Percentiles rank a stretch among this genome's conserved stretches.
Conservation (phyloP, 2,113 vertebrate species). For the Oryzias javanicus region DNA sequence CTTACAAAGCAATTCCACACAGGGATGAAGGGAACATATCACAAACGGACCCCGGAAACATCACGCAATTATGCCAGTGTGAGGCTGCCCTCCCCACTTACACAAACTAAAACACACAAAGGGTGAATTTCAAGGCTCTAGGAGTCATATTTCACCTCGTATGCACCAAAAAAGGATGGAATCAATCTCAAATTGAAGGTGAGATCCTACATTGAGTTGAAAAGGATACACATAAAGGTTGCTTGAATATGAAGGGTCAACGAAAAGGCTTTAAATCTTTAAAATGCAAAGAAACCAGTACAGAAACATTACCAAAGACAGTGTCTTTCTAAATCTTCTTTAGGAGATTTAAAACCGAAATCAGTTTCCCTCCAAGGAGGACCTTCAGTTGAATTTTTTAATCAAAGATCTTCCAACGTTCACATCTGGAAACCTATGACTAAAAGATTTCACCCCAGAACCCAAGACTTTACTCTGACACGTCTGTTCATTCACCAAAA, state of each 20-base stretch:
- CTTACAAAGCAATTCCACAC: conserved; percentile 24
- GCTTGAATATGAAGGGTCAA: no score
- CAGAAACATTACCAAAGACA: conserved; percentile 21
- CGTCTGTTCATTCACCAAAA: conserved; percentile 2
- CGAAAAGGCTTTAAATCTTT: no score
- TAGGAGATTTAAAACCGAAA: conserved; percentile 58
- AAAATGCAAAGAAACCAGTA: background rate
- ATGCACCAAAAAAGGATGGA: no score
- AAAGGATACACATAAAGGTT: no score
- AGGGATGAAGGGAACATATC: conserved; percentile 22
- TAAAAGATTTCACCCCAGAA: conserved; percentile 13
- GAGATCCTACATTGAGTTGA: no score
- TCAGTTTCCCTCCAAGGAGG: conserved; percentile 55
- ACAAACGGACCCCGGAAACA: conserved; percentile 12
- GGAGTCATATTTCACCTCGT: no score
- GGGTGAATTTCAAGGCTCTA: no score
- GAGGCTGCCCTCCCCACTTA: background rate
- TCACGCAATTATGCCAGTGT: conserved; percentile 15
- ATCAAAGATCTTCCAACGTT: conserved; percentile 64
- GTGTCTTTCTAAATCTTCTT: conserved; percentile 32
- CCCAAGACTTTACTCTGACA: conserved; percentile 16
- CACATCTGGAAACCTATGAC: background rate
- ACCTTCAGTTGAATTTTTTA: conserved; percentile 53
- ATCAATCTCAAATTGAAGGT: no score
- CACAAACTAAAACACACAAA: background rate